Evolutionary conservation across 2,797 vertebrate species (phyloP), one percentile per base, ranked within the genome.

Genomic region (Chiloscyllium punctatum): DNA sequence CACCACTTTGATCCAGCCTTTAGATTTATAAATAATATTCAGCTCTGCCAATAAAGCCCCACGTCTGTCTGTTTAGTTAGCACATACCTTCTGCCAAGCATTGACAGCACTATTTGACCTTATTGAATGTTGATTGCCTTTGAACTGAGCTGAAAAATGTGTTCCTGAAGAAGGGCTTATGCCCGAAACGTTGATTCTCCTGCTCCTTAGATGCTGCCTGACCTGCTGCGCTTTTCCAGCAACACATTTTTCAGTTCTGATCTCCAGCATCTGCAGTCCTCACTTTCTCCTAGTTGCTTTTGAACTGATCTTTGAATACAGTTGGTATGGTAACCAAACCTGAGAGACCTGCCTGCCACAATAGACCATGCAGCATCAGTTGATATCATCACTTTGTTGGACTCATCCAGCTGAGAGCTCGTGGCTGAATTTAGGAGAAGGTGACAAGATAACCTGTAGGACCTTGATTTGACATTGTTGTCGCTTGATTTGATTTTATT

Each of bases 241-340:
- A 48, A 48, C 42, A 48, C 42, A 48, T 48, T 48, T 48, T 48
- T 48, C 42, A 48, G 42, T 42, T 1, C 42, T 48, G 42, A 48
- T 48, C n/a, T n/a, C n/a, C n/a, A n/a, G n/a, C n/a, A n/a, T n/a
- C 0, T 48, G 42, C 42, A 48, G 42, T 48, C 42, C 0, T 48
- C 42, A 48, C 42, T 48, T 48, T 48, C 42, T 48, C 42, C 42
- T 48, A 42, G 53, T 51, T 74, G 94, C 94, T 94, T 94, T 94
- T 94, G 94, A 72, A 94, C 69, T 94, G 42, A 72, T 94, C 57
- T 74, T 74, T 94, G 94, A 94, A 53, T 74, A 48, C 69, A 74
- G 94, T 74, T 71, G 68, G 42, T 53, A 94, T 74, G 68, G 69
- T 74, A 94, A 72, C 69, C 68, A 94, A 71, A 72, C 25, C 94